phyloP scores from a whole-genome alignment of 2,797 vertebrate genomes.

The Manis crassicaudata region DNA sequence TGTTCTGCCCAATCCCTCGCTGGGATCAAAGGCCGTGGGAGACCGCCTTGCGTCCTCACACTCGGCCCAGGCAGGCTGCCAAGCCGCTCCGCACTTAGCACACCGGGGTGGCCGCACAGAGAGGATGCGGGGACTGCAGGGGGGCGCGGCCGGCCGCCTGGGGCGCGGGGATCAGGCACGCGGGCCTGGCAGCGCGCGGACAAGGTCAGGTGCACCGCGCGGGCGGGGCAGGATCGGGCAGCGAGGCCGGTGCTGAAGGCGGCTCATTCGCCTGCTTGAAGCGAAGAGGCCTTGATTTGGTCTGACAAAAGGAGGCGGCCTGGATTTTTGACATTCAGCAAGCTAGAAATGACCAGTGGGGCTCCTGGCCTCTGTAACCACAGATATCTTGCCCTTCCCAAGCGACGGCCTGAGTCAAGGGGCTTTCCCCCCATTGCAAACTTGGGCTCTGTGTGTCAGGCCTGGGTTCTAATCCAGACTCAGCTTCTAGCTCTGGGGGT shows the following conservation, averaged over 20 bases:
- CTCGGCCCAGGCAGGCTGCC: not conserved
- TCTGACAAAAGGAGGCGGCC: slow-evolving; percentile 63
- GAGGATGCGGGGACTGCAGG: not conserved
- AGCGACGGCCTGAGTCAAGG: not conserved
- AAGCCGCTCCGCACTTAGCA: not conserved
- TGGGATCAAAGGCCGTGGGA: not conserved
- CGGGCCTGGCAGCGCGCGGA: accelerated
- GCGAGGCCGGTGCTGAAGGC: not conserved
- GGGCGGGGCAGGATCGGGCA: not conserved
- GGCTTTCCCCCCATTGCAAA: not conserved
- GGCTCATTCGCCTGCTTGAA: slow-evolving; percentile 3
- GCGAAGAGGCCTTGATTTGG: slow-evolving; percentile 52
- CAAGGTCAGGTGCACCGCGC: not conserved
- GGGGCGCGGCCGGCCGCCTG: not conserved
- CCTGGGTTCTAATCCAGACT: not conserved
- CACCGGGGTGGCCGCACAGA: not conserved
- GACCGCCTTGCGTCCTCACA: not conserved
- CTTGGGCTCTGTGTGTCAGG: not conserved
- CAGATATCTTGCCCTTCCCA: slow-evolving; percentile 21
- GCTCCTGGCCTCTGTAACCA: not conserved
- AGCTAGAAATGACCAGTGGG: slow-evolving; percentile 65
- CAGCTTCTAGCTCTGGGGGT: not conserved
- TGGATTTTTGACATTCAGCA: slow-evolving; percentile 67
- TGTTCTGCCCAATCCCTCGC: not conserved
- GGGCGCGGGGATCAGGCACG: not conserved